Conservation (phyloP, 2,888 invertebrate genomes). For the Lasiommata megera region DNA sequence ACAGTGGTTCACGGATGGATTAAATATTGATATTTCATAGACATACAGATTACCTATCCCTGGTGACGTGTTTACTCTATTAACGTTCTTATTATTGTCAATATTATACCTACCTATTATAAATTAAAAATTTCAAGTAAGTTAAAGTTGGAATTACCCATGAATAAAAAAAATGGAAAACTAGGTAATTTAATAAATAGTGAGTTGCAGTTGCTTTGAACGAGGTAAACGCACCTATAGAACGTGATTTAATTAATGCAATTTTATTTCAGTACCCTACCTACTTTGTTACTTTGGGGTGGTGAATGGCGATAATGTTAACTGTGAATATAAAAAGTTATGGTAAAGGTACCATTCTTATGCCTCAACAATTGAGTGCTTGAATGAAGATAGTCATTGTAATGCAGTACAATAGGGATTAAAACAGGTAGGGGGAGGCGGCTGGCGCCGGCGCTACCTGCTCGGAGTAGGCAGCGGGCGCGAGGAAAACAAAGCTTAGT, state of each 20-base stretch:
- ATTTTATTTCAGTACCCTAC: too few relatives aligned
- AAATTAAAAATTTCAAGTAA: too few relatives aligned
- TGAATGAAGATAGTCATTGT: conserved; percentile 17
- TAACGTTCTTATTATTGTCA: conserved; percentile 2
- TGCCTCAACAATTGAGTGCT: background rate
- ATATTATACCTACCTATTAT: background rate
- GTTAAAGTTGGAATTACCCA: too few relatives aligned
- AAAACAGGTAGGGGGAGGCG: conserved; percentile 33
- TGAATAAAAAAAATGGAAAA: too few relatives aligned
- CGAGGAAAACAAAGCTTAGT: conserved; percentile 55
- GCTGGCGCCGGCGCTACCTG: conserved; percentile 64
- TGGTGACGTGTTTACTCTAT: conserved; percentile 14
- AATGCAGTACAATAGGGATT: conserved; percentile 21
- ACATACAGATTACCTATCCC: conserved; percentile 11
- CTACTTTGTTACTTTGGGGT: too few relatives aligned
- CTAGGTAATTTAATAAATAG: too few relatives aligned
- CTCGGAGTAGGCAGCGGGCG: conserved; percentile 29
- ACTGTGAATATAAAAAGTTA: too few relatives aligned
- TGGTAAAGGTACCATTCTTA: background rate
- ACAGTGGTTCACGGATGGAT: background rate
- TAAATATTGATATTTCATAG: background rate
- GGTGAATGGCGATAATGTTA: too few relatives aligned
- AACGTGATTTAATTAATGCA: too few relatives aligned
- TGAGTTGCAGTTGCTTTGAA: too few relatives aligned
- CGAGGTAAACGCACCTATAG: too few relatives aligned